Evolutionary conservation across 35 echinoderm and acorn worm species (phyloP), one percentile per base, ranked within the genome.

Genomic region (Nesometra sesokonis): DNA sequence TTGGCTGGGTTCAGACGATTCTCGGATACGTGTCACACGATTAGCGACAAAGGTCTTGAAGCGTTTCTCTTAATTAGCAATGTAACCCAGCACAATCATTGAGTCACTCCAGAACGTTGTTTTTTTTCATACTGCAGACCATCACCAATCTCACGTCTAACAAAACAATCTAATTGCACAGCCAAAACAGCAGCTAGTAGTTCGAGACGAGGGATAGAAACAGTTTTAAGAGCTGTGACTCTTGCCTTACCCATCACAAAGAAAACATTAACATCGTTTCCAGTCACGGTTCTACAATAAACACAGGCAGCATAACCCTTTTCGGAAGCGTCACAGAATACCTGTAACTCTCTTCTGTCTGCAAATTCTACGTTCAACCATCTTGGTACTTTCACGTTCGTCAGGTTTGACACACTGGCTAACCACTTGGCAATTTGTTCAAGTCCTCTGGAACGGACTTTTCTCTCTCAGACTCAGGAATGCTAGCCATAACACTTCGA

Each of bases 351-450:
- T 5, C 5, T 27, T 5, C 81, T 83, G 30, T 8, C 34, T 77
- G 46, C 27, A n/a, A 29, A 17, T 67, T 83, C 39, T 30, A 57
- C 15, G 38, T 21, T 80, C 38, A 86, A 13, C 77, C 84, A 87
- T 46, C 85, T 88, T 36, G 77, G 89, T 40, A 86, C 77, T 76
- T 79, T 85, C 35, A 90, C 29, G 30, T 29, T 77, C 9, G 4
- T 43, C 5, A 43, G 4, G 15, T 15, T 43, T 43, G 39, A 43
- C n/a, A 87, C 19, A 91, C n/a, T 1, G 90, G 82, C 84, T 87
- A 89, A 29, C 92, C 90, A 31, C 84, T 52, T 1, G 93, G 93
- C 23, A 95, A 77, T 13, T 31, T 4, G 52, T 95, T 87, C 15
- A 80, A 13, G 15, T 17, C 13, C 0, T 92, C 7, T 21, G 39